Evolutionary conservation across 2,797 vertebrate species (phyloP).

Genomic region (Spinibarbus caldwelli): DNA sequence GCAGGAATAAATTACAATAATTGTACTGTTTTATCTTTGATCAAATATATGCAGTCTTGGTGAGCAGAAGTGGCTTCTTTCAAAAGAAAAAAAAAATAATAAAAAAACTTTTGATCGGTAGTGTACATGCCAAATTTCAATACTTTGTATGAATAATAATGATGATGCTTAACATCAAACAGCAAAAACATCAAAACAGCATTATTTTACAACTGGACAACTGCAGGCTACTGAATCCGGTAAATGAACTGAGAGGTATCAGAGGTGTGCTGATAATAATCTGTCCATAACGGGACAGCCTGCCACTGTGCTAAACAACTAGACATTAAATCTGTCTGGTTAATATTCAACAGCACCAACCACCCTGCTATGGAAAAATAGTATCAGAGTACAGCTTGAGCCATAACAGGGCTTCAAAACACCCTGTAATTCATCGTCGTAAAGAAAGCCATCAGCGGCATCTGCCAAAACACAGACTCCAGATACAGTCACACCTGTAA

Average conservation of each 20-base stretch:
- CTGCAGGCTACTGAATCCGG: background rate
- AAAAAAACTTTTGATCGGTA: background rate
- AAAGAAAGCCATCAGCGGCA: background rate
- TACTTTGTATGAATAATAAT: background rate
- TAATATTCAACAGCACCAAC: conserved; percentile 56
- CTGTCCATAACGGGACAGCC: background rate
- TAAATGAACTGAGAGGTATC: background rate
- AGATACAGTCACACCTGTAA: background rate
- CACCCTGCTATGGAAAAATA: conserved; percentile 43
- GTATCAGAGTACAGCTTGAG: background rate
- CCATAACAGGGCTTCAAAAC: conserved; percentile 14
- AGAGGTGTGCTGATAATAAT: conserved; percentile 4
- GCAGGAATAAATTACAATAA: background rate
- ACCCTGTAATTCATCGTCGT: background rate
- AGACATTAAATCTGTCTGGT: conserved; percentile 47
- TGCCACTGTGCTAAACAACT: conserved; percentile 24
- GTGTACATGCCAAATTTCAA: background rate
- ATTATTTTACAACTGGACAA: background rate
- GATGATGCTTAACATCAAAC: background rate
- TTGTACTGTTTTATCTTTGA: background rate
- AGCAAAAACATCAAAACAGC: background rate
- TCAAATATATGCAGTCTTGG: background rate
- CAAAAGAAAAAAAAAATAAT: background rate
- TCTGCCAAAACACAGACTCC: background rate
- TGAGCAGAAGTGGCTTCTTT: background rate